Conservation (phyloP, 1,140 invertebrate species). For the Mycetomoellerius zeteki region DNA sequence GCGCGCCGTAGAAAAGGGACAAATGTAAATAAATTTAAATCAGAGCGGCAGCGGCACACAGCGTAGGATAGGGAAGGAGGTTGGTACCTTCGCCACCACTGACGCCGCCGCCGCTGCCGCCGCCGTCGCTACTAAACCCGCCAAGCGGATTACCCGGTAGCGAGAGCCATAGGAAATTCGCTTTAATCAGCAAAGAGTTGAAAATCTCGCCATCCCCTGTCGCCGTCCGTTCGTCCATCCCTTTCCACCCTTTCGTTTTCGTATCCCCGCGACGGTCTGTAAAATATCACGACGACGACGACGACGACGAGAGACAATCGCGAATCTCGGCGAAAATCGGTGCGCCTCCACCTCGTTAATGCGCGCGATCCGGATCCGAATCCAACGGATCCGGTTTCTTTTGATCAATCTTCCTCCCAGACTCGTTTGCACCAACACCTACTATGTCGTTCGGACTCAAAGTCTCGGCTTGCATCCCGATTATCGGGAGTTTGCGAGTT, state of each 20-base stretch:
- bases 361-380: slow-evolving; percentile 57
- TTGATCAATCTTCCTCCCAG: slow-evolving; percentile 70
- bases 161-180: slow-evolving; percentile 72
- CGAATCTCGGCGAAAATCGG: slow-evolving; percentile 56
- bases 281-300: slow-evolving; percentile 53
- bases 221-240: neutral
- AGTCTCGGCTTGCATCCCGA: slow-evolving; percentile 60
- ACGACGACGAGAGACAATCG: slow-evolving; percentile 61
- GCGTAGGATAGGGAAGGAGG: slow-evolving; percentile 60
- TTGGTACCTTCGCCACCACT: slow-evolving; percentile 5
- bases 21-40: slow-evolving; percentile 82
- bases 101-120: neutral
- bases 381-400: slow-evolving; percentile 71
- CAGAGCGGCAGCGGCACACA: slow-evolving; percentile 58
- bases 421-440: slow-evolving; percentile 15
- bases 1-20: slow-evolving; percentile 76
- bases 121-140: slow-evolving; percentile 56
- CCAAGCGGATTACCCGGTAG: slow-evolving; percentile 75
- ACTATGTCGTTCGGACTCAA: slow-evolving; percentile 64
- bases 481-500: slow-evolving; percentile 66
- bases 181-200: slow-evolving; percentile 76
- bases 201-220: slow-evolving; percentile 56
- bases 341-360: slow-evolving; percentile 69
- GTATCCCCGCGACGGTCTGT: slow-evolving; percentile 28
- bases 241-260: neutral